phyloP scores from a whole-genome alignment of 35 echinoderm and acorn worm species.

The Apostichopus parvimensis region DNA sequence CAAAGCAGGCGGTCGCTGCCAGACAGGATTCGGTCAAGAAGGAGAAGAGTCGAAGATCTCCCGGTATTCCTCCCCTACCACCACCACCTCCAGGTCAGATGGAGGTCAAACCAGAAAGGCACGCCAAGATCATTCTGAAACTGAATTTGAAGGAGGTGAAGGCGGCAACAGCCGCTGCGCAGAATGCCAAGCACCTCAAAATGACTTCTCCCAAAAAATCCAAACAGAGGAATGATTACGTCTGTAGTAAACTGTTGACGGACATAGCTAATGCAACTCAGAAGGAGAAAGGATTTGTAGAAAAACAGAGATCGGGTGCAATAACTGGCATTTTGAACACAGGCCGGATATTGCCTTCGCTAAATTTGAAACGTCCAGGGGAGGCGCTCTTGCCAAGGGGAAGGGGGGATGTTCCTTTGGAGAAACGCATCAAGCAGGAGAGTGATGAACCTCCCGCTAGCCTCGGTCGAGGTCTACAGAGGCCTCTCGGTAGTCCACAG shows the following conservation, averaged over 20 bases:
- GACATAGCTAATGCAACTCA: constrained; percentile 89
- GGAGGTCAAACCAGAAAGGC: constrained; percentile 24
- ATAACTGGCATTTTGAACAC: constrained; percentile 26
- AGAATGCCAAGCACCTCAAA: constrained; percentile 24
- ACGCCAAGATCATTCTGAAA: constrained; percentile 55
- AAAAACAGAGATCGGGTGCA: neutral
- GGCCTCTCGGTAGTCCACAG: neutral
- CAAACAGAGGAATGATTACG: constrained; percentile 34
- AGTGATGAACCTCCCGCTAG: neutral
- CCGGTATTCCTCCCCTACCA: neutral
- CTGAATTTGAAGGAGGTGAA: constrained; percentile 51
- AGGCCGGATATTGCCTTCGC: neutral
- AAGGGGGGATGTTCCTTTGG: neutral
- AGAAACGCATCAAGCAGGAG: constrained; percentile 45
- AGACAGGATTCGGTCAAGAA: neutral
- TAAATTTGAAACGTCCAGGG: constrained; percentile 42
- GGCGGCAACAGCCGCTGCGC: constrained; percentile 29
- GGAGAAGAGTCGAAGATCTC: neutral
- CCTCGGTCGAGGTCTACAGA: constrained; percentile 2
- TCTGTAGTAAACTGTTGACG: constrained; percentile 80
- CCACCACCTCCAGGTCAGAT: neutral
- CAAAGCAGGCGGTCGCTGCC: neutral
- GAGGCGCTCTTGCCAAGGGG: neutral
- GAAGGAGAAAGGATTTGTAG: constrained; percentile 54
- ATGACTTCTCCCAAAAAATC: constrained; percentile 17